Evolutionary conservation across 2,888 invertebrate species (phyloP).

Genomic region (Melanostoma mellinum): DNA sequence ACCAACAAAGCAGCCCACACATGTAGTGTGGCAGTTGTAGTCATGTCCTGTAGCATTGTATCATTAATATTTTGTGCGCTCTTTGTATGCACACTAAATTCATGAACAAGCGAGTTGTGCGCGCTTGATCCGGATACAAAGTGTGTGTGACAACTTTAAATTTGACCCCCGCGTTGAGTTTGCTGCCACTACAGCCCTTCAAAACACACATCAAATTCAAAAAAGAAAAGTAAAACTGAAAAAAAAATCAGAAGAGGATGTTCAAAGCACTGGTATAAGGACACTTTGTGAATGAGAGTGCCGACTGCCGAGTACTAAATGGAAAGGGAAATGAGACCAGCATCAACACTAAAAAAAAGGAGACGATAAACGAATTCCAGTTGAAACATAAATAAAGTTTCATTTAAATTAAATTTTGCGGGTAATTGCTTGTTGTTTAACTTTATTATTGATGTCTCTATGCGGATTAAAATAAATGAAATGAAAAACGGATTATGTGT

Average conservation of each 20-base stretch:
- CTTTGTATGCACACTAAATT: conserved; percentile 46
- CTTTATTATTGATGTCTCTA: conserved; percentile 71
- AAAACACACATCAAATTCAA: conserved; percentile 19
- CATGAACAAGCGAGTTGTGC: conserved; percentile 44
- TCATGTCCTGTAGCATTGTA: conserved; percentile 28
- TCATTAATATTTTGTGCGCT: conserved; percentile 55
- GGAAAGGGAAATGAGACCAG: background rate
- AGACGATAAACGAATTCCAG: conserved; percentile 34
- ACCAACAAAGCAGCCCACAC: background rate
- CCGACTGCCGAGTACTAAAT: background rate
- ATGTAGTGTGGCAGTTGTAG: conserved; percentile 22
- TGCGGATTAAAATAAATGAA: conserved; percentile 71
- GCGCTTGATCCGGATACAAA: conserved; percentile 6
- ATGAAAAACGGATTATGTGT: conserved; percentile 56
- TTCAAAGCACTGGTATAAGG: conserved; percentile 17
- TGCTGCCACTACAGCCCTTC: background rate
- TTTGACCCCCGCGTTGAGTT: conserved; percentile 5
- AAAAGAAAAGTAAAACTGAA: background rate
- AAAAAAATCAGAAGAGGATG: conserved; percentile 11
- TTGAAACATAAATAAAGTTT: conserved; percentile 67
- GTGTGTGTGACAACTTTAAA: conserved; percentile 44
- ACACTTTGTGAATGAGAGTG: background rate
- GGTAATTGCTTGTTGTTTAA: conserved; percentile 72
- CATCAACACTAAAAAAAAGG: background rate
- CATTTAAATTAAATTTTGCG: conserved; percentile 71